A percentile compares a stretch with the other conserved stretches of the same genome.
Conservation (phyloP, 2,888 invertebrate genomes). For the Cephus rjabovi region DNA sequence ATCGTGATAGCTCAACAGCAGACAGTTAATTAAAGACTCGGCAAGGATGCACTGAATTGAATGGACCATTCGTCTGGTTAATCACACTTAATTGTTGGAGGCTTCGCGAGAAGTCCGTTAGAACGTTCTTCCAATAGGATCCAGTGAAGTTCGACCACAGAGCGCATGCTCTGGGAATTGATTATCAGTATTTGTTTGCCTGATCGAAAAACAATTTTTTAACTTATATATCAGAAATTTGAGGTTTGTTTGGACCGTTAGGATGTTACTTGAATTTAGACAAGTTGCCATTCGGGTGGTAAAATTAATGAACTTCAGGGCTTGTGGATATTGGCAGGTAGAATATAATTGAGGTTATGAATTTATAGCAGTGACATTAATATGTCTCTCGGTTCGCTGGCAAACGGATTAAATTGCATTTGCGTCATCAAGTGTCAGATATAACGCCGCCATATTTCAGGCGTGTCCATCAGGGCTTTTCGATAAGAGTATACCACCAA, state of each 20-base stretch:
- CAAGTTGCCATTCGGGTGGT: neutral
- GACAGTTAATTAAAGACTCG: neutral
- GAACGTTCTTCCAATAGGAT: neutral
- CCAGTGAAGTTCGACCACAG: neutral
- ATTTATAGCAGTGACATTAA: neutral
- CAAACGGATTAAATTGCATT: neutral
- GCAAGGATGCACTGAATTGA: neutral
- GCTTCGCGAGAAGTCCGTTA: neutral
- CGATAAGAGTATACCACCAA: neutral
- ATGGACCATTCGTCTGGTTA: neutral
- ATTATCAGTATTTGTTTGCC: neutral
- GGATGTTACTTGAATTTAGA: neutral
- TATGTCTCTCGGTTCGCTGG: neutral
- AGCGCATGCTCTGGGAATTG: neutral
- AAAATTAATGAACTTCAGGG: neutral
- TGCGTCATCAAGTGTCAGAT: neutral
- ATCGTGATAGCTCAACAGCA: neutral
- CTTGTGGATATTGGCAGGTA: neutral
- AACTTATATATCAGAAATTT: neutral
- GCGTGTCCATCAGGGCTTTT: neutral
- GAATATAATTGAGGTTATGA: neutral
- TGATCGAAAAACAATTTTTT: neutral
- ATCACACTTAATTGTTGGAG: neutral
- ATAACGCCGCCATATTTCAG: neutral
- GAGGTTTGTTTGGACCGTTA: neutral